Conservation (phyloP, 1,140 invertebrate species). For the Drosophila ohnishii region DNA sequence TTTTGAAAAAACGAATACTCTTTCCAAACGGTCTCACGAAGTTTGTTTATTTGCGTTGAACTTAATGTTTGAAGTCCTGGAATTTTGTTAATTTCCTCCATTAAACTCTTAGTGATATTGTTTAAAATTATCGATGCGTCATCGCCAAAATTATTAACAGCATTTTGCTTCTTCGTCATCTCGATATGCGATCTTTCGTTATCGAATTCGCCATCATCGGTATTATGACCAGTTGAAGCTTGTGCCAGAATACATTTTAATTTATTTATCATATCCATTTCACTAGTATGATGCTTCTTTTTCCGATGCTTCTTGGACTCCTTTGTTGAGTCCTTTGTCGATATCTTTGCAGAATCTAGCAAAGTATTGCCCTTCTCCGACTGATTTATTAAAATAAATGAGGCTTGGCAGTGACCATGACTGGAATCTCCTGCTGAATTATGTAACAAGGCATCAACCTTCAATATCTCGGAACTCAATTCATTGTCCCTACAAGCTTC, state of each 20-base stretch:
- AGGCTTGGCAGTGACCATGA: conserved; percentile 48
- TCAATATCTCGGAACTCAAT: conserved; percentile 64
- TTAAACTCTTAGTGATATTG: conserved; percentile 62
- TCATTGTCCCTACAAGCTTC: conserved; percentile 92
- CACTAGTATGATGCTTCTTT: conserved; percentile 77
- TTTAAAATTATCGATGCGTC: conserved; percentile 44
- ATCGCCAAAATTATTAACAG: conserved; percentile 18
- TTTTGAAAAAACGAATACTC: conserved; percentile 76
- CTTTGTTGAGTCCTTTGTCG: conserved; percentile 33
- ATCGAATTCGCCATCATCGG: background rate
- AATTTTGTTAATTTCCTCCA: conserved; percentile 80
- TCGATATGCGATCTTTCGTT: background rate
- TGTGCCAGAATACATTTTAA: conserved; percentile 68
- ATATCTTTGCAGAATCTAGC: conserved; percentile 3
- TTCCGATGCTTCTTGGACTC: conserved; percentile 68
- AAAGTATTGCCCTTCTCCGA: conserved; percentile 82
- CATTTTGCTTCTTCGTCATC: conserved; percentile 10
- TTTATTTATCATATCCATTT: conserved; percentile 82
- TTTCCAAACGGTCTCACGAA: conserved; percentile 57
- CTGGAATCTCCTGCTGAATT: conserved; percentile 40
- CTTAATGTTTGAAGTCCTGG: conserved; percentile 63
- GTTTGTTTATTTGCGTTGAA: conserved; percentile 50
- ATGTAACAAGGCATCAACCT: conserved; percentile 63
- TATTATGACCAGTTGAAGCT: conserved; percentile 30
- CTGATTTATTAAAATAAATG: conserved; percentile 91